phyloP scores from a whole-genome alignment of 2,888 invertebrate genomes.

The Idaea biselata region DNA sequence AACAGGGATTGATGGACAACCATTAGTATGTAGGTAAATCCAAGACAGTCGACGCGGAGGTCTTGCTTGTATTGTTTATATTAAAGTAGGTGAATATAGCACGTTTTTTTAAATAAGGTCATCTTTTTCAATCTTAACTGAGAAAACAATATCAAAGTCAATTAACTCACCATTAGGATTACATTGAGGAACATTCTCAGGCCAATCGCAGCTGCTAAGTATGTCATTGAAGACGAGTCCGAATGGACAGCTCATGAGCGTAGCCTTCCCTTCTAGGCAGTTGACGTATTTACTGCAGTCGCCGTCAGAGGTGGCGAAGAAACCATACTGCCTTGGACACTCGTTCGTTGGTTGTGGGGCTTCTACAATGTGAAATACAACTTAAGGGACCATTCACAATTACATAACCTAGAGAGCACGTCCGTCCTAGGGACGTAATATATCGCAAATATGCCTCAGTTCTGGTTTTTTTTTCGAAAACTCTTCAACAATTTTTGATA shows the following conservation, averaged over 20 bases:
- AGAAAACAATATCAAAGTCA: neutral
- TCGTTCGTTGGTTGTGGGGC: slow-evolving; percentile 20
- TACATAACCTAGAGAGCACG: neutral
- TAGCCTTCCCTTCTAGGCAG: slow-evolving; percentile 53
- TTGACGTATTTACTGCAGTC: slow-evolving; percentile 56
- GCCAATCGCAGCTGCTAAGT: slow-evolving; percentile 55
- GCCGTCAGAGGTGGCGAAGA: slow-evolving; percentile 40
- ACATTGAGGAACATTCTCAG: slow-evolving; percentile 55
- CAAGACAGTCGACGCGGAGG: too few species aligned
- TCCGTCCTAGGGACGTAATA: too few species aligned
- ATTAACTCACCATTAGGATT: slow-evolving; percentile 44
- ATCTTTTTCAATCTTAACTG: too few species aligned
- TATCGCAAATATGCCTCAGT: too few species aligned
- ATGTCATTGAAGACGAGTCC: slow-evolving; percentile 54
- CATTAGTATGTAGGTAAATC: too few species aligned
- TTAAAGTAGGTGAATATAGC: too few species aligned
- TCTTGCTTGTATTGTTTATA: too few species aligned
- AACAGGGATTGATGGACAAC: too few species aligned
- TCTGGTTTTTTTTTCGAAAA: too few species aligned
- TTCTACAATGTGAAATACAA: slow-evolving; percentile 10
- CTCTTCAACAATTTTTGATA: too few species aligned
- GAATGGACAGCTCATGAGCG: slow-evolving; percentile 52
- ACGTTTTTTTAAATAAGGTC: too few species aligned
- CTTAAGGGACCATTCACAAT: neutral
- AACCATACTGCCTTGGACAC: slow-evolving; percentile 47